phyloP scores from a whole-genome alignment of 2,113 vertebrate species.

The Alces alces region DNA sequence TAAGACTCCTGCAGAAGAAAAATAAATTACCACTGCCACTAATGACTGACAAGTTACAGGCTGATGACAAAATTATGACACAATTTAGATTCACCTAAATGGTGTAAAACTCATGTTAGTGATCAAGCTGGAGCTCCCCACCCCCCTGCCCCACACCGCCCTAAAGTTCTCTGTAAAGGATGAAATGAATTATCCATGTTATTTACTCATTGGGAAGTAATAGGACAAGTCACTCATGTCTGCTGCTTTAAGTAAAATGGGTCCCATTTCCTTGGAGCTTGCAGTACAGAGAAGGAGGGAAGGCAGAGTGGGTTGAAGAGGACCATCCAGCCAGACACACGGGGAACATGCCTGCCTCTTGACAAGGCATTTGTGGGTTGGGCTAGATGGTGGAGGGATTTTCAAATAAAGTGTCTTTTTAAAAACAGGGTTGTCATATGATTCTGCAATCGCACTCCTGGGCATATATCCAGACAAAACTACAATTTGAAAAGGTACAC shows the following conservation, averaged over 20 bases:
- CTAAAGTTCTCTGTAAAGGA: neutral
- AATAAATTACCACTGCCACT: constrained; percentile 55
- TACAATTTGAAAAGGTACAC: neutral
- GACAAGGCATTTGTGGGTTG: neutral
- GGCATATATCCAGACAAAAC: neutral
- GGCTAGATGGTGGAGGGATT: neutral
- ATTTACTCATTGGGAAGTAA: constrained; percentile 8
- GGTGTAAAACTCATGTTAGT: constrained; percentile 45
- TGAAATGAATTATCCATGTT: constrained; percentile 24
- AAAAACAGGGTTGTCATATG: neutral
- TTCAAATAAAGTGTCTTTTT: neutral
- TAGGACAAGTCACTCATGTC: neutral
- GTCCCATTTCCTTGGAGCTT: neutral
- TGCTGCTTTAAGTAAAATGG: constrained; percentile 1
- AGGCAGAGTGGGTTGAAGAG: neutral
- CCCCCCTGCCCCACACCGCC: neutral
- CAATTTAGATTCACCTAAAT: constrained; percentile 55
- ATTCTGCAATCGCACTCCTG: neutral
- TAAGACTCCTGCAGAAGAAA: constrained; percentile 44
- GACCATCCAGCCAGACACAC: neutral
- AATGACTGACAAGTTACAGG: constrained; percentile 57
- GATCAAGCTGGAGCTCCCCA: neutral
- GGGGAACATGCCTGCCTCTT: neutral
- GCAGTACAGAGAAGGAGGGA: neutral
- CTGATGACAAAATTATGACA: constrained; percentile 53